Conservation (phyloP, 2,113 vertebrate genomes). For the Alligator mississippiensis region DNA sequence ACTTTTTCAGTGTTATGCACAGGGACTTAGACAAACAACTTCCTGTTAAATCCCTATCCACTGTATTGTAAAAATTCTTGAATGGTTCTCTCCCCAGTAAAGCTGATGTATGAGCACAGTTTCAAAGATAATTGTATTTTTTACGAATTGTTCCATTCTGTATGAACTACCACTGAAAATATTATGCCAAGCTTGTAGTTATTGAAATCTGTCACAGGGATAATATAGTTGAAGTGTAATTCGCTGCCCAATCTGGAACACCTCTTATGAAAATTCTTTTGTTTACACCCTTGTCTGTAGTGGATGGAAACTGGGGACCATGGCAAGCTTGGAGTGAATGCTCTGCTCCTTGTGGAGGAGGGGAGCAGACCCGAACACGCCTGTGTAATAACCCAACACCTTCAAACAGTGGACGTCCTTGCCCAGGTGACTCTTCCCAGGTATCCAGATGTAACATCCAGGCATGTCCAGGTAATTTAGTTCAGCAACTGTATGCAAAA, state of each 20-base stretch:
- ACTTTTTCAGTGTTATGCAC: neutral
- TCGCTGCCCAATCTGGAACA: neutral
- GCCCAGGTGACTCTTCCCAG: slow-evolving; percentile 91
- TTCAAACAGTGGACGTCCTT: slow-evolving; percentile 80
- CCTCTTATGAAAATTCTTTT: neutral
- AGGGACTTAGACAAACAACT: neutral
- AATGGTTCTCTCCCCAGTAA: neutral
- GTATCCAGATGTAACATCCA: slow-evolving; percentile 89
- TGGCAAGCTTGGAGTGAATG: slow-evolving; percentile 93
- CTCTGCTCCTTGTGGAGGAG: slow-evolving; percentile 90
- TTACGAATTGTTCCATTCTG: neutral
- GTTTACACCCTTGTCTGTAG: slow-evolving; percentile 70
- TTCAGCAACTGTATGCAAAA: fast-evolving
- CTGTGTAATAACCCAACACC: slow-evolving; percentile 86
- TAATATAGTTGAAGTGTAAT: neutral
- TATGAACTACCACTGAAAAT: neutral
- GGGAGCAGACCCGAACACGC: slow-evolving; percentile 85
- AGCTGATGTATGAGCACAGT: neutral
- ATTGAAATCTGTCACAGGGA: neutral
- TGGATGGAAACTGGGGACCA: slow-evolving; percentile 91
- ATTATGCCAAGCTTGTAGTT: neutral
- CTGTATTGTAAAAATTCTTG: neutral
- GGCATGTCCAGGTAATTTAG: slow-evolving; percentile 88
- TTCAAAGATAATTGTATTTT: neutral
- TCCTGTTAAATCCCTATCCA: neutral